A percentile compares a stretch with the other conserved stretches of the same genome.
Evolutionary conservation across 2,888 invertebrate species (phyloP).

Genomic region (Diaprepes abbreviatus): DNA sequence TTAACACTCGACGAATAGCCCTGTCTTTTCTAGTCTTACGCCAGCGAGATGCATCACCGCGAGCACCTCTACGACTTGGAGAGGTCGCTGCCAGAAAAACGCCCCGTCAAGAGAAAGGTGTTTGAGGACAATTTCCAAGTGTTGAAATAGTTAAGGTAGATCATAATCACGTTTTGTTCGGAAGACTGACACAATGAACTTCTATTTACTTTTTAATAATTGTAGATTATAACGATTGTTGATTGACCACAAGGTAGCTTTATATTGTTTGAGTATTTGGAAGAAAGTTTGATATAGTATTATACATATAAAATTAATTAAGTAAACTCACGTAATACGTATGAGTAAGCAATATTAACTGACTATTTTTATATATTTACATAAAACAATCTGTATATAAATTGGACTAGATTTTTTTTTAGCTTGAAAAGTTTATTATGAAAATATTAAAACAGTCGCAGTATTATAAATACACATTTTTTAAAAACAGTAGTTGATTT

Average conservation of each 20-base stretch:
- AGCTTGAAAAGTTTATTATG: too few species aligned
- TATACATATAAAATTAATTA: too few species aligned
- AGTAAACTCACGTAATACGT: too few species aligned
- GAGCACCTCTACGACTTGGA: conserved; percentile 70
- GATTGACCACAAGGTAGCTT: background rate
- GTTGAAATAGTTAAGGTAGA: conserved; percentile 41
- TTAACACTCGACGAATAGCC: conserved; percentile 32
- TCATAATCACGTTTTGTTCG: conserved; percentile 41
- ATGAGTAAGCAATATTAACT: too few species aligned
- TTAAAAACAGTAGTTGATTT: too few species aligned
- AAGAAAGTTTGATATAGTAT: background rate
- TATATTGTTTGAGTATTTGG: background rate
- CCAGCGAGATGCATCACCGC: conserved; percentile 70
- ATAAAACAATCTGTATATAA: too few species aligned
- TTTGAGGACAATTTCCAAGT: conserved; percentile 50
- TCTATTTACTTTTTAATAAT: conserved; percentile 18
- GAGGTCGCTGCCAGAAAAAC: conserved; percentile 60
- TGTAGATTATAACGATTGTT: background rate
- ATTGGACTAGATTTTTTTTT: too few species aligned
- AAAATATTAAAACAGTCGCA: too few species aligned
- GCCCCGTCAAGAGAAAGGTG: conserved; percentile 59
- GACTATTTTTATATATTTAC: too few species aligned
- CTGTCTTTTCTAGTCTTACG: conserved; percentile 67
- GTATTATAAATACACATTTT: too few species aligned
- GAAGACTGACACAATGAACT: conserved; percentile 54